Evolutionary conservation across 2,797 vertebrate species (phyloP).

Genomic region (Ceyx erithaca): DNA sequence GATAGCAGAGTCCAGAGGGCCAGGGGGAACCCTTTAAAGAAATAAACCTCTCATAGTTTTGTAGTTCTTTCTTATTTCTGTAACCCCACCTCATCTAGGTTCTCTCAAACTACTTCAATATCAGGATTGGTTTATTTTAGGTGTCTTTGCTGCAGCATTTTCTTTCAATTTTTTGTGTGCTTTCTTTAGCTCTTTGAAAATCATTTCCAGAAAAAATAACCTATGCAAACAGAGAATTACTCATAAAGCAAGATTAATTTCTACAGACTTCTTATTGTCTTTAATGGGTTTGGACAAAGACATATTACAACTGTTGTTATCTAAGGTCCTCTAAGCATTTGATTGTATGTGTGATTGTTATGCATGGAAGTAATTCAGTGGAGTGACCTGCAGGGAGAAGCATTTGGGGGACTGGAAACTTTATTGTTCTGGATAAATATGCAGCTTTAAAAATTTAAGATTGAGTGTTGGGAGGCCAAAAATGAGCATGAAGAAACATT

Average conservation of each 20-base stretch:
- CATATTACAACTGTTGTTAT: neutral
- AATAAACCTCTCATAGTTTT: neutral
- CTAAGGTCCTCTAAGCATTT: neutral
- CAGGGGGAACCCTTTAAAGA: neutral
- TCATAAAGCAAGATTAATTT: constrained; percentile 17
- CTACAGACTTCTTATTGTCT: neutral
- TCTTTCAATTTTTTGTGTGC: neutral
- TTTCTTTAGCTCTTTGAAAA: constrained; percentile 12
- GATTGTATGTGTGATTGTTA: neutral
- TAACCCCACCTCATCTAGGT: neutral
- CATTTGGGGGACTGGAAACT: neutral
- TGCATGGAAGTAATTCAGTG: neutral
- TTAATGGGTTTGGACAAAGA: neutral
- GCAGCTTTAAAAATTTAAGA: neutral
- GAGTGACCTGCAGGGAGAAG: neutral
- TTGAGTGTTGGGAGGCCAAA: constrained; percentile 1
- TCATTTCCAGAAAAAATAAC: constrained; percentile 39
- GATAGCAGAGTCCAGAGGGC: neutral
- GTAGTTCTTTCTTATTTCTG: neutral
- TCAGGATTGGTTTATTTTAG: constrained; percentile 9
- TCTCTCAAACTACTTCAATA: neutral
- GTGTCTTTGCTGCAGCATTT: neutral
- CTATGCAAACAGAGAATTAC: neutral
- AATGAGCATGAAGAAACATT: neutral
- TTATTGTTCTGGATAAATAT: neutral